Evolutionary conservation across 2,888 invertebrate genomes (phyloP).

Genomic region (Pterobdella sp.): DNA sequence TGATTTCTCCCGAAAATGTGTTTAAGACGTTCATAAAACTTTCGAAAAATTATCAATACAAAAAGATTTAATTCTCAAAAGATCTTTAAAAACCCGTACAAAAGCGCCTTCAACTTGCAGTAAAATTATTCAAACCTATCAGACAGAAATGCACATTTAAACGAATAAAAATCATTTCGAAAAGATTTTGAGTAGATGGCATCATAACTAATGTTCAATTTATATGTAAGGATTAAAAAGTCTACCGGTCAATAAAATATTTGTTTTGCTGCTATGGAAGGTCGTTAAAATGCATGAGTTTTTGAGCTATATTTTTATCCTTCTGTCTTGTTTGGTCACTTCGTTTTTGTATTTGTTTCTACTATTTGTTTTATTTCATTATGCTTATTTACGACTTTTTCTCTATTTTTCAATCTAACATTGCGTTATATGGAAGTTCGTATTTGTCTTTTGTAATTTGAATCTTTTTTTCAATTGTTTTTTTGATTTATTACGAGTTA

Average conservation of each 20-base stretch:
- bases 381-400: not conserved
- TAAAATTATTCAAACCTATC: not conserved
- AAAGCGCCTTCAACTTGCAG: not conserved
- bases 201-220: constrained; percentile 15
- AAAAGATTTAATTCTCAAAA: not conserved
- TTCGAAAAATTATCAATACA: not conserved
- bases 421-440: not conserved
- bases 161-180: too few relatives aligned
- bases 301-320: not conserved
- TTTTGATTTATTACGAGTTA: not conserved
- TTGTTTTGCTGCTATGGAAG: constrained; percentile 12
- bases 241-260: constrained; percentile 28
- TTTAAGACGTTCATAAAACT: not conserved
- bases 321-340: not conserved
- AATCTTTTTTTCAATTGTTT: not conserved
- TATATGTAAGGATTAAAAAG: constrained; percentile 11
- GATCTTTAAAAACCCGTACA: not conserved
- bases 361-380: not conserved
- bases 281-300: constrained; percentile 24
- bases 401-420: not conserved
- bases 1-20: not conserved
- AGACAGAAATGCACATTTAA: too few relatives aligned
- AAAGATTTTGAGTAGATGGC: not conserved
- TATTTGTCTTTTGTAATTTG: not conserved
- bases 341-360: not conserved